Evolutionary conservation across 1,140 invertebrate genomes (phyloP), one percentile per base, ranked within the genome.

Genomic region (Tachypleus tridentatus): DNA sequence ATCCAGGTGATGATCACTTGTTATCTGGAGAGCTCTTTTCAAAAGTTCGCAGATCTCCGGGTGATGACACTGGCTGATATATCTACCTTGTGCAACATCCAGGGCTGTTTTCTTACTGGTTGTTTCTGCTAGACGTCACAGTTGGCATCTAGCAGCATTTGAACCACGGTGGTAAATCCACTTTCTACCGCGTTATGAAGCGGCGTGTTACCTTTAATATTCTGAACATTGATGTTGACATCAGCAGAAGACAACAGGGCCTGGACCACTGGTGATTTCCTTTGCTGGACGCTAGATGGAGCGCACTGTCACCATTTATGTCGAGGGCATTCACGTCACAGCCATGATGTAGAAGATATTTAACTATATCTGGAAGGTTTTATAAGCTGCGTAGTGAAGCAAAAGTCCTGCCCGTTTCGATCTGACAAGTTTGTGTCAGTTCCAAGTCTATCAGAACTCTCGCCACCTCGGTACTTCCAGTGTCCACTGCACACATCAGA

Each of bases 401-500:
- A 52, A 60, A 51, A n/a, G 69, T 64, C 53, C n/a, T 70, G 69
- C 51, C 67, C 66, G 52, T 71, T 63, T 57, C 71, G 69, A 61
- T 73, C 71, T 50, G 70, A 70, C 3, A 69, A 69, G 50, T 70
- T 68, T 2, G 65, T 57, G 49, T 51, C 7, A 11, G 63, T 53
- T 10, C 65, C 63, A 29, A 58, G 52, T 71, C 59, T 60, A 74
- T 64, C 63, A 88, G 78, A 4, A 64, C 49, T 73, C 87, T 85
- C 4, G 93, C 89, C 69, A 95, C 87, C 61, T 92, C 88, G 7
- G 85, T 83, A 70, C 93, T 87, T 3, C 93, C 91, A 74, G 96
- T 92, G 74, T 97, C 93, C 48, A 90, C 88, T 9, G 93, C 93
- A 76, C 91, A 95, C 93, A 97, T 96, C 53, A 97, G 77, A 4